Evolutionary conservation across 2,888 invertebrate genomes (phyloP).

Genomic region (Drosophila longiperda): DNA sequence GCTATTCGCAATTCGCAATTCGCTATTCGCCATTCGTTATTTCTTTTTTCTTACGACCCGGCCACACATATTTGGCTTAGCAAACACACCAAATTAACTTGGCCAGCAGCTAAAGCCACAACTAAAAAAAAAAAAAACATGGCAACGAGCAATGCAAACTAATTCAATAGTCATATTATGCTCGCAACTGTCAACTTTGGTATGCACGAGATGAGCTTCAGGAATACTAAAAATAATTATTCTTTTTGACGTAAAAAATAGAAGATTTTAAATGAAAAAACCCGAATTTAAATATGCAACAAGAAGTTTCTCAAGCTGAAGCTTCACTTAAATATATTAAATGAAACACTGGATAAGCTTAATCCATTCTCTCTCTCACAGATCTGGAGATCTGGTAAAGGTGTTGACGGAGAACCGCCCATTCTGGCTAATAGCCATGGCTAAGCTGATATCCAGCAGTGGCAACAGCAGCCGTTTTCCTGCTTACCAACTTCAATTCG

Average conservation of each 20-base stretch:
- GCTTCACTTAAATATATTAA: not conserved
- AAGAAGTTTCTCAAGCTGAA: not conserved
- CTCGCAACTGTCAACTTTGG: not conserved
- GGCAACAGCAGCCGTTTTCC: slow-evolving; percentile 26
- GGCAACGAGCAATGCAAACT: slow-evolving; percentile 15
- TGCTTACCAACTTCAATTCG: slow-evolving; percentile 69
- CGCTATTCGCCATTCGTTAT: not conserved
- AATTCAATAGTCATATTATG: slow-evolving; percentile 34
- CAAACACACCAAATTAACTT: slow-evolving; percentile 70
- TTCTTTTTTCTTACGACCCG: slow-evolving; percentile 18
- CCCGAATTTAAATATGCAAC: not conserved
- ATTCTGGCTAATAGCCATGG: slow-evolving; percentile 19
- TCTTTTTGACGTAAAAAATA: not conserved
- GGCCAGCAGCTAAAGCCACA: slow-evolving; percentile 19
- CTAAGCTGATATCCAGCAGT: slow-evolving; percentile 44
- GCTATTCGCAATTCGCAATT: not conserved
- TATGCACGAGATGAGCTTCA: slow-evolving; percentile 13
- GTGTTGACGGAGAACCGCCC: slow-evolving; percentile 18
- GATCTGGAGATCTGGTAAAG: slow-evolving; percentile 25
- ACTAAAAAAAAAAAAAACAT: slow-evolving; percentile 1
- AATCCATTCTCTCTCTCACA: slow-evolving; percentile 8
- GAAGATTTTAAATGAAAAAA: not conserved
- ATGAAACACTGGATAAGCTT: slow-evolving; percentile 7
- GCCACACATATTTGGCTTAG: slow-evolving; percentile 65
- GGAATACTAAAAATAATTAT: not conserved